Percentiles rank a stretch among this genome's conserved stretches.
Evolutionary conservation across 2,797 vertebrate species (phyloP).

Genomic region (Limnodromus scolopaceus): DNA sequence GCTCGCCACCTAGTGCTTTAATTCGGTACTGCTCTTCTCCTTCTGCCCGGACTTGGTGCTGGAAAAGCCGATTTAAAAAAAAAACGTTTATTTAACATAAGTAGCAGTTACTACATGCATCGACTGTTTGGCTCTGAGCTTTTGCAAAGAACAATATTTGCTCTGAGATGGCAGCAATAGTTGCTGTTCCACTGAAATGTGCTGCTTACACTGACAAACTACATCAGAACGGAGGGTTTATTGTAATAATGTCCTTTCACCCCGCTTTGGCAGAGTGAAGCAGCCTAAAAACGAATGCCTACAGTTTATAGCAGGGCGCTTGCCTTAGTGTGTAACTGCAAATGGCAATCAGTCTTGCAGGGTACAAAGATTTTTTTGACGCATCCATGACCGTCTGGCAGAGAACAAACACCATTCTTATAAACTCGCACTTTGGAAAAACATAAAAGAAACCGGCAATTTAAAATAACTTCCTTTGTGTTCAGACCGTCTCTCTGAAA

Average conservation of each 20-base stretch:
- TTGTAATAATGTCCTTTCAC: not conserved
- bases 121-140: not conserved
- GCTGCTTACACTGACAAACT: not conserved
- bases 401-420: not conserved
- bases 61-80: not conserved
- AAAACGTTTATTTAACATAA: rapidly evolving
- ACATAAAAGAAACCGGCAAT: not conserved
- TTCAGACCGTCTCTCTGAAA: not conserved
- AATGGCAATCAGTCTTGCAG: not conserved
- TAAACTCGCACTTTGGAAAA: not conserved
- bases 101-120: not conserved
- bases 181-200: not conserved
- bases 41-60: not conserved
- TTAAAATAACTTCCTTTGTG: not conserved
- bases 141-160: not conserved
- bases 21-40: not conserved
- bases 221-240: not conserved
- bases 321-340: not conserved
- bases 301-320: not conserved
- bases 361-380: not conserved
- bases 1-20: conserved; percentile 74
- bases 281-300: not conserved
- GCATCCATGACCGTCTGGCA: not conserved
- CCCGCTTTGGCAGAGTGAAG: not conserved
- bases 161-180: not conserved